Conservation (phyloP, 1,140 invertebrate genomes). For the Aphis gossypii region DNA sequence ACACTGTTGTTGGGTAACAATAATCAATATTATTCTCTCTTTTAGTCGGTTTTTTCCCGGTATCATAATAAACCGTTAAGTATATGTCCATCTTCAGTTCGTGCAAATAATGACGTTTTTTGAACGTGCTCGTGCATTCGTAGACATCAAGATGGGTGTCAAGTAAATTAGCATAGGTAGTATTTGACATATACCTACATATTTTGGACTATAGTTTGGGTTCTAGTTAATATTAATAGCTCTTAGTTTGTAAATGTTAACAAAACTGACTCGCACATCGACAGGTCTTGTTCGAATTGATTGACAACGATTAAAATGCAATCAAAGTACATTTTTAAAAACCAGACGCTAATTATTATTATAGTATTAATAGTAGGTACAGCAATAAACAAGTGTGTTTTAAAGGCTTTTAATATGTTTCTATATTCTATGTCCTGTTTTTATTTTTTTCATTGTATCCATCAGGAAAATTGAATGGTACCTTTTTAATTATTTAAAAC, state of each 20-base stretch:
- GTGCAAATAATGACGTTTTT: not conserved
- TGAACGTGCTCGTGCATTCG: not conserved
- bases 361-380: not conserved
- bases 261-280: not conserved
- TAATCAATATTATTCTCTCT: not conserved
- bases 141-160: not conserved
- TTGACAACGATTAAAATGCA: not conserved
- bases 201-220: not conserved
- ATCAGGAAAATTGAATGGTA: not conserved
- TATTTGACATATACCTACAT: not conserved
- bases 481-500: not conserved
- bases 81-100: not conserved
- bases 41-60: no score
- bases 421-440: not conserved
- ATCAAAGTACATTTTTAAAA: not conserved
- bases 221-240: not conserved
- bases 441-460: not conserved
- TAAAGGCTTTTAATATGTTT: not conserved
- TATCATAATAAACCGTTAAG: not conserved
- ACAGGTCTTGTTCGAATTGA: not conserved
- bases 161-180: not conserved
- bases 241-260: not conserved
- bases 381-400: not conserved
- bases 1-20: not conserved
- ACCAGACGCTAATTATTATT: not conserved